phyloP scores from a whole-genome alignment of 1,140 invertebrate species.

The Pachypsylla venusta region DNA sequence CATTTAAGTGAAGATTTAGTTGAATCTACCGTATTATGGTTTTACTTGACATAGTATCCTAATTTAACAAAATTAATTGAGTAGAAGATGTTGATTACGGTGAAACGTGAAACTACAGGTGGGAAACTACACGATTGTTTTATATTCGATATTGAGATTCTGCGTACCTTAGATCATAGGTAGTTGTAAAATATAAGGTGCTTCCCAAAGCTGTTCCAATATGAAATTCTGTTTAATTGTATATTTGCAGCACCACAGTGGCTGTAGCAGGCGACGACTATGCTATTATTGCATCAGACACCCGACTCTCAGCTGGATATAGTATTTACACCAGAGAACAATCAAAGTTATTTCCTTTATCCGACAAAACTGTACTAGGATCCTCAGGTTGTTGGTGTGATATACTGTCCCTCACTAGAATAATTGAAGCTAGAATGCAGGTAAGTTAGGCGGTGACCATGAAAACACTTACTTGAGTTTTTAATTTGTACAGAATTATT shows the following conservation, averaged over 20 bases:
- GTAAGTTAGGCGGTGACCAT: constrained; percentile 30
- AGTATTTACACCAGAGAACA: constrained; percentile 78
- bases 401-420: constrained; percentile 76
- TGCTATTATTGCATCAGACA: constrained; percentile 75
- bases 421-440: constrained; percentile 72
- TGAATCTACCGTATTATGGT: too few relatives aligned
- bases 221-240: neutral
- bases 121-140: too few relatives aligned
- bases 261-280: constrained; percentile 89
- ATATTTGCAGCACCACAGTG: constrained; percentile 53
- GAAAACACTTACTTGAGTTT: too few relatives aligned
- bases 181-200: neutral
- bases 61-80: too few relatives aligned
- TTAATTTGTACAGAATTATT: too few relatives aligned
- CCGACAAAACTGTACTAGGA: constrained; percentile 69
- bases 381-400: constrained; percentile 95
- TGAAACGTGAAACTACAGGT: too few relatives aligned
- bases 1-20: too few relatives aligned
- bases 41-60: too few relatives aligned
- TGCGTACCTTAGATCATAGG: neutral
- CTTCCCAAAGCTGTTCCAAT: neutral
- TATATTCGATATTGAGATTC: neutral
- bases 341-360: constrained; percentile 66
- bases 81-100: too few relatives aligned
- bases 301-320: constrained; percentile 80